Evolutionary conservation across 2,888 invertebrate species (phyloP).

Genomic region (Pinctada fucata): DNA sequence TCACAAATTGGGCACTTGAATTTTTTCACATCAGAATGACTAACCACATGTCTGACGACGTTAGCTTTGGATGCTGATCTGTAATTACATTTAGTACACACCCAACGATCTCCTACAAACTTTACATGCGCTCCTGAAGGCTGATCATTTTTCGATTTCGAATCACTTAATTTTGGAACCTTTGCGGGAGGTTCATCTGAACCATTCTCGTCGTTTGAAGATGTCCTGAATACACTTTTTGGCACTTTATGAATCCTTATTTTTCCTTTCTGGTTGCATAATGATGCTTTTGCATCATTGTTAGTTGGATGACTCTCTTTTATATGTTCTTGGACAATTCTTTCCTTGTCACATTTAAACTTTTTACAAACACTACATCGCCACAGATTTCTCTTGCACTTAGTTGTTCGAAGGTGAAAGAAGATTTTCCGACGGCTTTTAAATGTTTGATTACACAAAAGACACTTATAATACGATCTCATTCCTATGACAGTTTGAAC

Average conservation of each 20-base stretch:
- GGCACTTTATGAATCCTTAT: conserved; percentile 30
- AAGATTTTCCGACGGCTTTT: conserved; percentile 20
- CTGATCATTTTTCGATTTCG: background rate
- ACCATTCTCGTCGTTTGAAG: background rate
- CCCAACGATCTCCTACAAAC: conserved; percentile 20
- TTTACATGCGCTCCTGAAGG: background rate
- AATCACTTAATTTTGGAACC: background rate
- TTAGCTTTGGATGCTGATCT: background rate
- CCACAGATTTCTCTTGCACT: conserved; percentile 19
- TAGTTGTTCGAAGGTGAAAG: conserved; percentile 15
- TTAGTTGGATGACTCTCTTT: conserved; percentile 9
- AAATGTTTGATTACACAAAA: conserved; percentile 26
- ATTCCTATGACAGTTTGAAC: conserved; percentile 4
- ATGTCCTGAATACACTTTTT: background rate
- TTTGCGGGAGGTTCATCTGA: background rate
- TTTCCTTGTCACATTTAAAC: conserved; percentile 24
- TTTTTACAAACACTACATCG: conserved; percentile 25
- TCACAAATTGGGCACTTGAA: conserved; percentile 45
- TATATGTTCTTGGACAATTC: conserved; percentile 20
- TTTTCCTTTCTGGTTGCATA: conserved; percentile 18
- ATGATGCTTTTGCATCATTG: conserved; percentile 10
- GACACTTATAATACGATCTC: conserved; percentile 25
- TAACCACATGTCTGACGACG: conserved; percentile 16
- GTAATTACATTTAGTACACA: conserved; percentile 25
- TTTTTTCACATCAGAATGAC: conserved; percentile 29